These are phyloP conservation scores for Zele albiditarsus DNA, from an alignment of 2,888 invertebrate genomes.

Conservation along the genomic window DNA sequence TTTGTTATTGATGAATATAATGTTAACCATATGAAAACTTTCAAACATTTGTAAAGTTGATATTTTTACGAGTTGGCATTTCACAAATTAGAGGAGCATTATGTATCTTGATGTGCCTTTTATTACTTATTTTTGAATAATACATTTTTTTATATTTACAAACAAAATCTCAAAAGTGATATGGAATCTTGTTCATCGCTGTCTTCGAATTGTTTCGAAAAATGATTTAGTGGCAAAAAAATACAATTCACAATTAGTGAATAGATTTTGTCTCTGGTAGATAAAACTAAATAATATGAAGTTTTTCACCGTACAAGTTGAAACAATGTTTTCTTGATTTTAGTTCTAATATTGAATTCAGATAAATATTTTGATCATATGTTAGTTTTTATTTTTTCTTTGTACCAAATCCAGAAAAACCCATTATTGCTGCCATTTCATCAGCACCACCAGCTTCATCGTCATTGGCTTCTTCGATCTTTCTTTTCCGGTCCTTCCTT, in stretches of 20 bases:
- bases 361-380: background rate
- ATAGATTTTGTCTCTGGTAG: background rate
- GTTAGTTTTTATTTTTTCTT: conserved; percentile 77
- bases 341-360: conserved; percentile 18
- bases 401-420: conserved; percentile 93
- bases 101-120: too few relatives aligned
- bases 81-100: too few relatives aligned
- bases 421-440: conserved; percentile 91
- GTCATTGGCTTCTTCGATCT: conserved; percentile 80
- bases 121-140: background rate
- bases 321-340: background rate
- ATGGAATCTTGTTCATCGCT: too few relatives aligned
- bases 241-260: background rate
- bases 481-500: conserved; percentile 90
- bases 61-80: background rate
- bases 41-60: background rate
- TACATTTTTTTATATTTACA: background rate
- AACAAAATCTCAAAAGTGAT: background rate
- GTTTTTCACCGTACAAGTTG: background rate
- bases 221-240: background rate
- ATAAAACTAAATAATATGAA: background rate
- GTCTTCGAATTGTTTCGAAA: too few relatives aligned
- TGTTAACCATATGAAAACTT: background rate
- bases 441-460: conserved; percentile 73
- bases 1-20: background rate